Base-by-base conservation (phyloP, 2,797 vertebrate species). In the Uromys caudimaculatus region DNA sequence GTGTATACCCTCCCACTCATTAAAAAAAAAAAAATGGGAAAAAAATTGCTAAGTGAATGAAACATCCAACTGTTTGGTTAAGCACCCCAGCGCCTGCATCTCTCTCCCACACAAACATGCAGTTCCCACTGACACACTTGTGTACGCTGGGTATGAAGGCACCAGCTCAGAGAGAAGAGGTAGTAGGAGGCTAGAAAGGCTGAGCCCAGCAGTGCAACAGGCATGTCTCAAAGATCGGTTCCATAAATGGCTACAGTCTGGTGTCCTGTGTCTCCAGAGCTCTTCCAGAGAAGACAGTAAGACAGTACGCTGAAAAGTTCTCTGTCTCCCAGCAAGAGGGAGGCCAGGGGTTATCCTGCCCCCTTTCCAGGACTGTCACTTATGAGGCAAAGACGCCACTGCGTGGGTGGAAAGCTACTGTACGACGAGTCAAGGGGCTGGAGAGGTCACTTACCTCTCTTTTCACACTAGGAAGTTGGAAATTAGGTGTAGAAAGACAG, bases 401-500 rank as follows among this genome's bases (percentile, higher is more conserved):
- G 8, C 1, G 82, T 82, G 85, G 69, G 75, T 77, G 69, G 85
- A 71, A 88, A 47, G 38, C 76, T 56, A 41, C 23, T 47, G 3
- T 14, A 9, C 85, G 77, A 9, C 85, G 77, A 62, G 64, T 56
- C 23, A 41, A 67, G 62, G 84, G 50, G 90, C 35, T 17, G 6
- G 0, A 41, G 35, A 76, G 58, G 83, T 73, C n/a, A 58, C 19
- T 44, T 47, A 78, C 27, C 7, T 89, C 92, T 77, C 62, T 87
- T 89, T 87, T 88, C 62, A 90, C 77, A 62, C 12, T 38, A 85
- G 50, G 60, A 50, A 54, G 84, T 94, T 56, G 67, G 78, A 78
- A 92, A 88, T 67, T 44, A 83, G 84, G 93, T 60, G 11, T 23
- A 95, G 92, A 76, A 60, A 89, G 79, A 52, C 75, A 83, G 76